These are phyloP conservation scores for Lampris incognitus DNA, from an alignment of 2,113 vertebrate genomes.

Conservation along the genomic window DNA sequence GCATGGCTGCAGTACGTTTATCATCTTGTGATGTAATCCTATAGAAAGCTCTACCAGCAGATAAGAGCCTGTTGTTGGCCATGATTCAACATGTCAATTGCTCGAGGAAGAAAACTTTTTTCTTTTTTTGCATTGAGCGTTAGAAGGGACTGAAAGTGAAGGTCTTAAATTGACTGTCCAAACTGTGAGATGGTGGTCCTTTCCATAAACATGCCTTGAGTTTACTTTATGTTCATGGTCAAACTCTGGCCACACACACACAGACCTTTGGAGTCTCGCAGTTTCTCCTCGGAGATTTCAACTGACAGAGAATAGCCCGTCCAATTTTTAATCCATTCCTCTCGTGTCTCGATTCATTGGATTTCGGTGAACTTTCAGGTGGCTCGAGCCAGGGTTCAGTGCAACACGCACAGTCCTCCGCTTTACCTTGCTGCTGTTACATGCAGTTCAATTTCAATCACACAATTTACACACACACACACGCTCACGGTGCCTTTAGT, in stretches of 20 bases:
- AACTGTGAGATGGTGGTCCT: constrained; percentile 13
- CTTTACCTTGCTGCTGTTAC: too few species aligned
- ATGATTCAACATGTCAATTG: not conserved
- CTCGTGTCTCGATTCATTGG: constrained; percentile 9
- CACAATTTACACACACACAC: too few species aligned
- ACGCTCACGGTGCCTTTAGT: too few species aligned
- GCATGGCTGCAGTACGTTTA: constrained; percentile 52
- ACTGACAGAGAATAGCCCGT: constrained; percentile 43
- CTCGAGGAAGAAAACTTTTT: not conserved
- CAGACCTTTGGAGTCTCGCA: constrained; percentile 41
- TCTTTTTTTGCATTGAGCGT: not conserved
- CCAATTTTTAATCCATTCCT: constrained; percentile 46
- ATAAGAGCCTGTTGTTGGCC: not conserved
- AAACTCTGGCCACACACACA: constrained; percentile 40
- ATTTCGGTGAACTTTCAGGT: not conserved
- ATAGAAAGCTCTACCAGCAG: not conserved
- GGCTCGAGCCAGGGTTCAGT: not conserved
- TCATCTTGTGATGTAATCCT: constrained; percentile 10
- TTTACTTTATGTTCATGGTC: constrained; percentile 38
- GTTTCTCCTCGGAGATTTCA: constrained; percentile 16
- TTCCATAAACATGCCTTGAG: constrained; percentile 36
- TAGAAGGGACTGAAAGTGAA: not conserved
- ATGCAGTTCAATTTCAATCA: too few species aligned
- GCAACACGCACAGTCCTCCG: not conserved
- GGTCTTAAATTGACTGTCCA: constrained; percentile 24